Base-by-base conservation (phyloP, 2,797 vertebrate species). In the Semaprochilodus insignis region DNA sequence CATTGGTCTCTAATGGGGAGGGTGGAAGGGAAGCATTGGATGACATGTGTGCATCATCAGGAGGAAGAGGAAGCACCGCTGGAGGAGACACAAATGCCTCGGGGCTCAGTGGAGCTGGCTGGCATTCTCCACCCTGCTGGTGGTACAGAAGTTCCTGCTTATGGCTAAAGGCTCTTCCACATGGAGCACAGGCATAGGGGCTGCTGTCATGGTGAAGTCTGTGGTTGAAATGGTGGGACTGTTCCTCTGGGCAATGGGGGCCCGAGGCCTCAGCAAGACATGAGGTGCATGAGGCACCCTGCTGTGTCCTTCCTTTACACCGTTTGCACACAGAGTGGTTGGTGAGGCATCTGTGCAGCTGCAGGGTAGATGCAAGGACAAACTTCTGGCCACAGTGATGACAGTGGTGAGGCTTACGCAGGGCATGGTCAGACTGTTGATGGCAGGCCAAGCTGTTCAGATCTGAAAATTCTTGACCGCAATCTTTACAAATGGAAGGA, bases 61-160 rank as follows among this genome's bases (percentile, higher is more conserved):
- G 79, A 0, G 85, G 52, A 25, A 55, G 80, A 1, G 87, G 87
- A 27, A 90, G 90, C 67, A 87, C 81, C 5, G 81, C 84, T 1
- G 85, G 85, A 44, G 87, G 87, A 77, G 87, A 83, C 25, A 72
- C 63, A 1, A 72, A 59, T 13, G 87, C 81, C 0, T 65, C 83
- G 1, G 63, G 36, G 13, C 80, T 77, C 0, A 84, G 82, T 0
- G 83, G 63, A 0, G 83, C 84, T 0, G 84, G 88, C 77, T 90
- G 83, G 19, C 90, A 86, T 70, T 90, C 93, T 5, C 91, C 91
- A 0, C 92, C 92, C 86, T 94, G 93, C 86, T 95, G 93, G 80
- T 95, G 94, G 74, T 92, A 91, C 67, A 94, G 86, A 77, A 95
- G 82, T 27, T 93, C 93, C 83, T 93, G 92, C 67, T 94, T 95